A percentile compares a stretch with the other conserved stretches of the same genome.
These are phyloP conservation scores for Plebejus melissa DNA, from an alignment of 2,888 invertebrate genomes.

Conservation along the genomic window DNA sequence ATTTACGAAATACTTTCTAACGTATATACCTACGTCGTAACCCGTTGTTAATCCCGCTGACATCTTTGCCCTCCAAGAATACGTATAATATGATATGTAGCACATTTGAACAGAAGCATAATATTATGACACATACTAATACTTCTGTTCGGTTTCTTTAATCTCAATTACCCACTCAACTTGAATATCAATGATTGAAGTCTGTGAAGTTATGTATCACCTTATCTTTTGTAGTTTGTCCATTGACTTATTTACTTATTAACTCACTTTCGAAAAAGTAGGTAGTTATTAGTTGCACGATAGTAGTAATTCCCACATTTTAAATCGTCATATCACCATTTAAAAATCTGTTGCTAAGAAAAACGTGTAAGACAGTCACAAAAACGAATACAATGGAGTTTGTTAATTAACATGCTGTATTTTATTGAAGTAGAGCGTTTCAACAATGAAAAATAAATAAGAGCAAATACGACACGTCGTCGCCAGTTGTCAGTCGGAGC, in stretches of 20 bases:
- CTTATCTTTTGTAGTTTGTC: not conserved
- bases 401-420: not conserved
- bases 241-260: not conserved
- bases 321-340: not conserved
- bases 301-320: no score
- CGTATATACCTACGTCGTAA: no score
- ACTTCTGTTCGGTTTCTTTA: constrained; percentile 24
- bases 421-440: not conserved
- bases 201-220: not conserved
- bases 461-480: not conserved
- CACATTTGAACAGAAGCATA: no score
- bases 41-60: no score
- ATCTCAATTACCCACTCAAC: not conserved
- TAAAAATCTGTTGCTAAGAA: not conserved
- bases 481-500: constrained; percentile 19
- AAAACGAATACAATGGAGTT: not conserved
- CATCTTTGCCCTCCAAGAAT: no score
- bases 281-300: not conserved
- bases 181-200: not conserved
- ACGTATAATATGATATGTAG: no score
- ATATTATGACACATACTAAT: no score
- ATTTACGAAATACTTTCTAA: no score
- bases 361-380: not conserved
- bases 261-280: not conserved
- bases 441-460: not conserved